Evolutionary conservation across 2,113 vertebrate species (phyloP).

Genomic region (Myanophis thanlyinensis): DNA sequence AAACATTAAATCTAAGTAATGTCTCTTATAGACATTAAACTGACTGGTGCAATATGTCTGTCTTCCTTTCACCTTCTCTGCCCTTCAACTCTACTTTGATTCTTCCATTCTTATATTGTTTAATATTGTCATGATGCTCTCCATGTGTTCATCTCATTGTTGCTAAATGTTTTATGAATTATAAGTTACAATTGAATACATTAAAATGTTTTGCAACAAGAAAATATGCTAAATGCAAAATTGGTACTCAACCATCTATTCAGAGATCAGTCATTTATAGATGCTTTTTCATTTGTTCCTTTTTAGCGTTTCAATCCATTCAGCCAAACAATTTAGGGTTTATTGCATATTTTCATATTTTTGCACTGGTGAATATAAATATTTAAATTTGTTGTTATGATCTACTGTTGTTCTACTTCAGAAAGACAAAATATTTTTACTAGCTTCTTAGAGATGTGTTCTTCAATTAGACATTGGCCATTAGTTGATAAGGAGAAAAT

Average conservation of each 20-base stretch:
- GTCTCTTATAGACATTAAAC: not conserved
- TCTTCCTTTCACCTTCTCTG: not conserved
- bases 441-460: not conserved
- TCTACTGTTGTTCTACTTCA: constrained; percentile 52
- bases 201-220: constrained; percentile 41
- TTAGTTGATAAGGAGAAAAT: not conserved
- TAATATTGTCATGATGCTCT: constrained; percentile 11
- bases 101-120: constrained; percentile 44
- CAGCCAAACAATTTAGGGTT: constrained; percentile 37
- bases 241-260: constrained; percentile 47
- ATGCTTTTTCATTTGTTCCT: constrained; percentile 51
- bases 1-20: constrained; percentile 1
- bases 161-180: constrained; percentile 54
- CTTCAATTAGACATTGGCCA: not conserved
- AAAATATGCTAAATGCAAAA: constrained; percentile 38
- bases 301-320: constrained; percentile 46
- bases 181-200: constrained; percentile 49
- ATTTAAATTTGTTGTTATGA: constrained; percentile 43
- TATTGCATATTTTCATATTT: not conserved
- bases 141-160: constrained; percentile 26
- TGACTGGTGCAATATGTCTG: not conserved
- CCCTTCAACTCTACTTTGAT: constrained; percentile 21
- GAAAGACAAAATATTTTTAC: constrained; percentile 16
- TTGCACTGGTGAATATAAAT: constrained; percentile 30
- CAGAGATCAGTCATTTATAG: constrained; percentile 32